Base-by-base conservation (phyloP, 2,113 vertebrate genomes). In the Ursus arctos region DNA sequence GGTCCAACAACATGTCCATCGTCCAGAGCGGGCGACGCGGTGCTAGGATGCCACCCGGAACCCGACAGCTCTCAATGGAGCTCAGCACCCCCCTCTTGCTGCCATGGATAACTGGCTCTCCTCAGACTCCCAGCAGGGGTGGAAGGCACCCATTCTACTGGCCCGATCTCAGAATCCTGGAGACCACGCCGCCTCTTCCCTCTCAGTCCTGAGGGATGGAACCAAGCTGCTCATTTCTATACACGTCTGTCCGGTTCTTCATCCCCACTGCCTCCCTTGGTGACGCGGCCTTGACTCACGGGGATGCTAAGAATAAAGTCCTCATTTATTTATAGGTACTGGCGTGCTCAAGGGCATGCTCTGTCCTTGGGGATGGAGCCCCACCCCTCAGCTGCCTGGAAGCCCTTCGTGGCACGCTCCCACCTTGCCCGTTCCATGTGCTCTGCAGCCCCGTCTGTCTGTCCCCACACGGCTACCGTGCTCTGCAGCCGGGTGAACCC, bases 391-490 rank as follows among this genome's bases (percentile, higher is more conserved):
- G 57, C 57, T 5, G 81, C 81, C 33, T n/a, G n/a, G 69, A 19
- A 21, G 10, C n/a, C 69, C 63, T 14, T 10, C 28, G 11, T 24
- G 33, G 59, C 57, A 6, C 18, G 71, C 0, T 6, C 14, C 14
- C 36, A 59, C 28, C 22, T 57, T 47, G 36, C 36, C 71, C 2
- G 7, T 4, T 36, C 4, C 28, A 31, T 28, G 16, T 31, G 7
- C 18, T 28, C 16, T 31, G 24, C 67, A 61, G 51, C 67, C 51
- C 53, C 26, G 4, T 59, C 18, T 8, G 26, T 18, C 22, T 12
- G 16, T 33, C 26, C 21, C 65, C 4, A 13, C 1, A 0, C 1
- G 11, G 31, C 71, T 14, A 12, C 40, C 19, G 6, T 21, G 2
- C 55, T 33, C 33, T 16, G 19, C 5, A n/a, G 69, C 26, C 6